phyloP scores from a whole-genome alignment of 2,113 vertebrate species.

The Castor canadensis region DNA sequence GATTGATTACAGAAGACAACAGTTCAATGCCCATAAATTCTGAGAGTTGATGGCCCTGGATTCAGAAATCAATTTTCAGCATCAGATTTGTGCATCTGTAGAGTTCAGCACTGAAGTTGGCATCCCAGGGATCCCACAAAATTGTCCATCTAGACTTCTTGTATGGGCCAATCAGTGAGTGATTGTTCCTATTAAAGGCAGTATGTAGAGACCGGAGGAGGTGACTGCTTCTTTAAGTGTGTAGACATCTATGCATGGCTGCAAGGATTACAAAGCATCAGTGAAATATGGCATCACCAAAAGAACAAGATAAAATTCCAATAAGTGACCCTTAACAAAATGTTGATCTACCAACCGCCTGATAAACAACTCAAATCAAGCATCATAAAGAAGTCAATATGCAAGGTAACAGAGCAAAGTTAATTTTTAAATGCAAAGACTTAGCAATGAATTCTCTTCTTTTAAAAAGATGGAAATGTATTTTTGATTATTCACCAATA shows the following conservation, averaged over 20 bases:
- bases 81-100: not conserved
- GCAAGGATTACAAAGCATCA: not conserved
- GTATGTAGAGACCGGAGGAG: not conserved
- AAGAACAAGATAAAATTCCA: not conserved
- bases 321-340: not conserved
- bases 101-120: not conserved
- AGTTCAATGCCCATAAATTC: not conserved
- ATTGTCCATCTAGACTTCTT: not conserved
- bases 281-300: not conserved
- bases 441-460: not conserved
- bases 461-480: not conserved
- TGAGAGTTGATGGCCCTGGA: not conserved
- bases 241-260: not conserved
- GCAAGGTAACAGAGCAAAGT: not conserved
- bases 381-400: not conserved
- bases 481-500: not conserved
- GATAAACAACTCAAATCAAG: not conserved
- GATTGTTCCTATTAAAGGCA: not conserved
- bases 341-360: not conserved
- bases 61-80: not conserved
- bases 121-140: not conserved
- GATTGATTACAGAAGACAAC: not conserved
- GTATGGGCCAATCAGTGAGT: no score
- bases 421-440: not conserved
- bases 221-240: not conserved